Conservation (phyloP, 35 echinoderm and acorn worm genomes). For the Holothuria glaberrima region DNA sequence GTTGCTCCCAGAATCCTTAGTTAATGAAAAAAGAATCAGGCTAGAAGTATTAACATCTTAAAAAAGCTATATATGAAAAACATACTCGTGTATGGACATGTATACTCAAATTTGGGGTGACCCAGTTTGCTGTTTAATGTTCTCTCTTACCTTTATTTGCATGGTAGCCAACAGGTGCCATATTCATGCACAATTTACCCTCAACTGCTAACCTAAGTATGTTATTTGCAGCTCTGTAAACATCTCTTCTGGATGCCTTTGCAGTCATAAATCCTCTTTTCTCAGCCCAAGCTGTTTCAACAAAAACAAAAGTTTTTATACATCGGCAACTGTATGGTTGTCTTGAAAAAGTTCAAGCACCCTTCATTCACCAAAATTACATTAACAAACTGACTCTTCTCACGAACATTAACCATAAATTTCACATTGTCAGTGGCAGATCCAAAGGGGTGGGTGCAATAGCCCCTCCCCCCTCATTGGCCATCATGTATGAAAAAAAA, state of each 20-base stretch:
- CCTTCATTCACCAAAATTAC: too few species aligned
- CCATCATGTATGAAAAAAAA: too few species aligned
- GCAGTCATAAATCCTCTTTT: conserved; percentile 95
- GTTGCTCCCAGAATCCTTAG: conserved; percentile 81
- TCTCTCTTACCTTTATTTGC: conserved; percentile 77
- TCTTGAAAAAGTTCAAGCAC: too few species aligned
- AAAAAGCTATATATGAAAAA: neutral
- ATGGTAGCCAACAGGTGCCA: conserved; percentile 85
- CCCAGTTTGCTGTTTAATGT: too few species aligned
- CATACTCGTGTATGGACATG: neutral
- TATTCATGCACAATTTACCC: conserved; percentile 92
- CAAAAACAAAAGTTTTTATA: neutral
- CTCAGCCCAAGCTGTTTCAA: conserved; percentile 85
- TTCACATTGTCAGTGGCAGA: too few species aligned
- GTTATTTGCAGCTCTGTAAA: conserved; percentile 95
- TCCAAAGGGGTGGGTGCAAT: too few species aligned
- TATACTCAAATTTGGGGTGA: neutral
- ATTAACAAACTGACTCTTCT: too few species aligned
- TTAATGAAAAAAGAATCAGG: neutral
- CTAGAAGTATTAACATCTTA: too few species aligned
- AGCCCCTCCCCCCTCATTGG: too few species aligned
- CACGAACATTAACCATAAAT: too few species aligned
- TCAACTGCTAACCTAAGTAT: conserved; percentile 90
- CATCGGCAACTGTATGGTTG: neutral
- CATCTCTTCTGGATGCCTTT: conserved; percentile 88